Conservation (phyloP, 2,888 invertebrate genomes). For the Volucella zonaria region DNA sequence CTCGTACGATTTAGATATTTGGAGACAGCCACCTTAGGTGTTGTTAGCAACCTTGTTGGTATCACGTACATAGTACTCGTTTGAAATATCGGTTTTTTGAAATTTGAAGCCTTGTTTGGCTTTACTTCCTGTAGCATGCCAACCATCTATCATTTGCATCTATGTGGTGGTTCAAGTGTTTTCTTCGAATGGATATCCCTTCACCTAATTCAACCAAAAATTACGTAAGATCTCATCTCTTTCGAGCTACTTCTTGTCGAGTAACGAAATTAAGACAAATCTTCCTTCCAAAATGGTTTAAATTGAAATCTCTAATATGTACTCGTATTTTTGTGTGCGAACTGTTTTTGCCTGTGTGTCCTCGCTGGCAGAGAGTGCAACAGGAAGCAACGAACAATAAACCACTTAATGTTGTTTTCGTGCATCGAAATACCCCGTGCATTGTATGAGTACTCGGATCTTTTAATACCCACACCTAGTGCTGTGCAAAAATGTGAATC, state of each 20-base stretch:
- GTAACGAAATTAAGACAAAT: slow-evolving; percentile 69
- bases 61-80: slow-evolving; percentile 3
- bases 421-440: slow-evolving; percentile 69
- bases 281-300: slow-evolving; percentile 56
- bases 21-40: slow-evolving; percentile 42
- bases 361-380: slow-evolving; percentile 49
- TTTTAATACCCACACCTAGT: slow-evolving; percentile 59
- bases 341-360: slow-evolving; percentile 20
- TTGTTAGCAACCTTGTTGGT: slow-evolving; percentile 37
- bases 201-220: slow-evolving; percentile 33
- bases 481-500: slow-evolving; percentile 55
- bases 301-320: slow-evolving; percentile 65
- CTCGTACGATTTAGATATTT: slow-evolving; percentile 24
- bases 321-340: slow-evolving; percentile 4
- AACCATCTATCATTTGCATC: not conserved
- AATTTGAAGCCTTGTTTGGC: slow-evolving; percentile 69
- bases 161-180: slow-evolving; percentile 42
- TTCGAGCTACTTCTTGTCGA: not conserved
- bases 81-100: slow-evolving; percentile 16
- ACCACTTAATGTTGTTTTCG: slow-evolving; percentile 73
- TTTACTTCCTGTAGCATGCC: slow-evolving; percentile 44
- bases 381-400: slow-evolving; percentile 71
- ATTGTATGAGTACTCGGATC: slow-evolving; percentile 30
- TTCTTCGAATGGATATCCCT: slow-evolving; percentile 43
- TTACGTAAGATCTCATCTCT: slow-evolving; percentile 61